Base-by-base conservation (phyloP, 1,140 invertebrate species). In the Saxidomus purpurata region DNA sequence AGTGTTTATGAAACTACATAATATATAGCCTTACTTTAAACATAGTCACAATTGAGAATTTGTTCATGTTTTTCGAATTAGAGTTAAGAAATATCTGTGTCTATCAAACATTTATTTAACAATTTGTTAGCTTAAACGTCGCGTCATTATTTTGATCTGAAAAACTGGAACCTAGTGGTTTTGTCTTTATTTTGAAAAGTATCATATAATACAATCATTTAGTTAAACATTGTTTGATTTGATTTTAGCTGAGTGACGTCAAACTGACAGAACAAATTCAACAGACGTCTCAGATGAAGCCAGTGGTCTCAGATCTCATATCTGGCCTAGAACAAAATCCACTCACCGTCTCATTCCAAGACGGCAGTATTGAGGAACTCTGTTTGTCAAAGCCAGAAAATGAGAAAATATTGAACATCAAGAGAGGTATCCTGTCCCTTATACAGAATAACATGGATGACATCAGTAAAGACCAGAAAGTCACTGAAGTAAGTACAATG, bases 401-500 rank as follows among this genome's bases (percentile, higher is more conserved):
- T 8, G 96, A 96, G 2, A 98, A 98, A 97, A 97, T 97, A 0
- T 96, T 98, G 79, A 99, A 99, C 95, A 97, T 99, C 93, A 99
- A 99, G 94, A 97, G 97, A 92, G 98, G 98, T 38, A 96, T 98
- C 19, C 94, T 99, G 11, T 98, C 98, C 0, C 97, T 98, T 91
- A 96, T 99, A 52, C 98, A 99, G 93, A 99, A 98, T 93, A 97
- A 97, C 34, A 98, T 98, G 98, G 96, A 91, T n/a, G 96, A 98
- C 71, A 98, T 98, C 69, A 98, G 98, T 93, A 97, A 98, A 19
- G 97, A 98, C 93, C 97, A 97, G 74, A 96, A 96, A 67, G 96
- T 96, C 6, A 80, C 74, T 15, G 92, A 93, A 90, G 92, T 92
- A 90, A 59, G 87, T 79, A 3, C 19, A 17, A 71, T 43, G 43